Percentiles rank a stretch among this genome's conserved stretches.
Conservation (phyloP, 2,888 invertebrate genomes). For the Athalia rosae region DNA sequence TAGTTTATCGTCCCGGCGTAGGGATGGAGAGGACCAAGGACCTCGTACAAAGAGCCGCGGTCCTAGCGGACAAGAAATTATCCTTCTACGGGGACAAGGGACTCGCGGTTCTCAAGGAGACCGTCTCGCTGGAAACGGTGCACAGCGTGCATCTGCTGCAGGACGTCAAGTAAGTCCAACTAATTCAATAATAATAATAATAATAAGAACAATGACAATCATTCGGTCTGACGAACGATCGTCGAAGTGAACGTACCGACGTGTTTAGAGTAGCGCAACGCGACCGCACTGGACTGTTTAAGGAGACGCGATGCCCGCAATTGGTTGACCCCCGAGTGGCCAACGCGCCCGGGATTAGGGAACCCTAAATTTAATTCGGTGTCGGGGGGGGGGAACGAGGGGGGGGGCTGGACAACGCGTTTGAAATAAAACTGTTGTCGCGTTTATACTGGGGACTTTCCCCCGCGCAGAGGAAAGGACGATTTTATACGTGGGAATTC, state of each 20-base stretch:
- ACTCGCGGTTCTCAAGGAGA: conserved; percentile 82
- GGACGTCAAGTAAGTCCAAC: conserved; percentile 74
- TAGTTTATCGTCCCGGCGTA: conserved; percentile 74
- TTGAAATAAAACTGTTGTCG: no score
- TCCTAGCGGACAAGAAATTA: conserved; percentile 83
- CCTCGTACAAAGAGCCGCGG: conserved; percentile 77
- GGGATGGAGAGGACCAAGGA: conserved; percentile 80
- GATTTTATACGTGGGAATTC: no score
- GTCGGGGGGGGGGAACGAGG: neutral
- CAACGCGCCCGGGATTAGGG: neutral
- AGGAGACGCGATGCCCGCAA: conserved; percentile 1
- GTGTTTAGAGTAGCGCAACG: neutral
- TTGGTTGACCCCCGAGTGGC: neutral
- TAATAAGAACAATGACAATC: no score
- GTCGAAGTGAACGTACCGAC: neutral
- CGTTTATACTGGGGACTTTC: no score
- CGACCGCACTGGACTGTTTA: conserved; percentile 1
- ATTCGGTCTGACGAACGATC: no score
- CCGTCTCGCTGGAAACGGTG: conserved; percentile 80
- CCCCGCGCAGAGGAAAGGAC: no score
- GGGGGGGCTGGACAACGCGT: neutral
- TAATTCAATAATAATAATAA: no score
- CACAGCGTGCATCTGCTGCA: conserved; percentile 80
- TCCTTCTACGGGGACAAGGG: conserved; percentile 85
- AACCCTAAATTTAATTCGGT: conserved; percentile 20